Evolutionary conservation across 92 coral and sea anemone species (phyloP), one percentile per base, ranked within the genome.

Genomic region (Micromussa lordhowensis): DNA sequence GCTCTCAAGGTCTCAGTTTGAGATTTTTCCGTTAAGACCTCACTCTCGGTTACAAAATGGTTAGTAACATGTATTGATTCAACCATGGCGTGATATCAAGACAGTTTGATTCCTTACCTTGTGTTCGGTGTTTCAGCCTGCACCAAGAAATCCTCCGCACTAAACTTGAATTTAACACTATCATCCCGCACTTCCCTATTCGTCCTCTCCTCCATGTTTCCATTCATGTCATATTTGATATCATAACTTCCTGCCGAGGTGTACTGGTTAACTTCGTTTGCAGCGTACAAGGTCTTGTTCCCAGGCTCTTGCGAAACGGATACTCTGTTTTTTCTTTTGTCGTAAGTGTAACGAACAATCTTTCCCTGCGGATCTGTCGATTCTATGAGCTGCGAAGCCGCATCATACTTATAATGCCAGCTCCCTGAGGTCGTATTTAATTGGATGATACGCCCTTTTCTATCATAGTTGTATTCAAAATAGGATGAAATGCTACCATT

Each of bases 181-280:
- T 93, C 92, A 18, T 80, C 78, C 4, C 93, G 94, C 30, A 86
- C 29, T 16, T 93, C 54, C 58, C 84, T 93, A 85, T 89, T 86
- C 31, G 75, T 76, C 71, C 70, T 92, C 14, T 87, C 91, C 31
- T 70, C 68, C 94, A 95, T 82, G 71, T 95, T 93, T 15, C 98
- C 98, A 83, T 95, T 93, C n/a, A 78, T 78, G 75, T 95, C 98
- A 48, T 91, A 95, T 22, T 15, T 79, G 68, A 88, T 93, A 38
- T 91, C 91, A 36, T 84, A 73, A 75, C 86, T 78, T 22, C 98
- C 96, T 22, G 85, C 94, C 58, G 90, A 17, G 21, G 66, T 61
- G 89, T 93, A 95, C 84, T 93, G 98, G 73, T 95, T 89, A 64
- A 93, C 92, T 19, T 70, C 83, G 71, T 95, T 95, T 15, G 80